phyloP scores from a whole-genome alignment of 2,888 invertebrate species.

The Bellardia bayeri region DNA sequence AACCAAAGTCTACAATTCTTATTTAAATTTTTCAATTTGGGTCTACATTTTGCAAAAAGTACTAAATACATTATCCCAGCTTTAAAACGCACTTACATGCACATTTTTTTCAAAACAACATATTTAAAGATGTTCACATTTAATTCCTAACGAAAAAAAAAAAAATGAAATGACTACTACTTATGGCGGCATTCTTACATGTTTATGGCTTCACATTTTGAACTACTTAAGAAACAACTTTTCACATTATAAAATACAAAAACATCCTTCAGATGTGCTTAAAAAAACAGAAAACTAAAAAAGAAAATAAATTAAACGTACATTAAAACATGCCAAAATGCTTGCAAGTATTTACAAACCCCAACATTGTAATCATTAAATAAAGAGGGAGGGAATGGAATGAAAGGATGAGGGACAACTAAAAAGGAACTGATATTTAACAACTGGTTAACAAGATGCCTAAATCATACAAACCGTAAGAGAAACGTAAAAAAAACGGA shows the following conservation, averaged over 20 bases:
- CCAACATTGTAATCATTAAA: slow-evolving; percentile 46
- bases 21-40: too few relatives aligned
- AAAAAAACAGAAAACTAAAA: background rate
- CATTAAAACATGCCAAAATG: slow-evolving; percentile 59
- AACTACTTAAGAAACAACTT: slow-evolving; percentile 64
- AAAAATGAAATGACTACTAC: slow-evolving; percentile 27
- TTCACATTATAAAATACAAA: slow-evolving; percentile 53
- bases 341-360: slow-evolving; percentile 21
- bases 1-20: too few relatives aligned
- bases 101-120: slow-evolving; percentile 3
- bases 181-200: slow-evolving; percentile 61
- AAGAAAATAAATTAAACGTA: slow-evolving; percentile 42
- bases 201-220: slow-evolving; percentile 35
- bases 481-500: slow-evolving; percentile 9
- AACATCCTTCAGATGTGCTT: slow-evolving; percentile 23
- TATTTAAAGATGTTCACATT: background rate
- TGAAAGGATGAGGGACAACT: slow-evolving; percentile 30
- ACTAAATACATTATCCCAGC: background rate
- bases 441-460: slow-evolving; percentile 69
- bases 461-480: slow-evolving; percentile 50
- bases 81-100: background rate
- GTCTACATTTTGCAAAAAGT: background rate
- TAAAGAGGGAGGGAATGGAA: background rate
- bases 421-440: slow-evolving; percentile 57
- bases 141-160: slow-evolving; percentile 5